Conservation (phyloP, 1,140 invertebrate species). For the Cotesia typhae region DNA sequence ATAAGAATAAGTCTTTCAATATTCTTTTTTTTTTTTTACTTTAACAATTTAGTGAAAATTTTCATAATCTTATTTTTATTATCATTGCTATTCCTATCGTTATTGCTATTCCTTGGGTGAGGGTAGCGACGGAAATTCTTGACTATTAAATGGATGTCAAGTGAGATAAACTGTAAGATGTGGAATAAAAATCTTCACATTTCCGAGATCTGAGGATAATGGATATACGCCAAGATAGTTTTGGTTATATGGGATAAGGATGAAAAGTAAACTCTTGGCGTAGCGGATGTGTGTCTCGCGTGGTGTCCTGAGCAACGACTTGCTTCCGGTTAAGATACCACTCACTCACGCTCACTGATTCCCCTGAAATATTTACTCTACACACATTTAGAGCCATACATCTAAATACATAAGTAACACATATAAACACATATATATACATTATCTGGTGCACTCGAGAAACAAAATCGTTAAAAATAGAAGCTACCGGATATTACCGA, state of each 20-base stretch:
- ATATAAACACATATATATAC: neutral
- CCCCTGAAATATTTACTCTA: too few species aligned
- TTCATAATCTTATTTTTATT: too few species aligned
- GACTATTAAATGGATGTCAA: neutral
- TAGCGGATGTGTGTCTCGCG: too few species aligned
- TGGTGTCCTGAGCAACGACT: conserved; percentile 10
- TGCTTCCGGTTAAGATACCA: conserved; percentile 14
- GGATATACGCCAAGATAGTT: conserved; percentile 24
- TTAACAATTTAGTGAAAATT: too few species aligned
- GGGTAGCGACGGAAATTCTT: neutral
- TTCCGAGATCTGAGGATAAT: conserved; percentile 24
- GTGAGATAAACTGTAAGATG: neutral
- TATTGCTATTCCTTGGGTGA: too few species aligned
- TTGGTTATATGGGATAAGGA: too few species aligned
- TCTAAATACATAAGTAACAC: too few species aligned
- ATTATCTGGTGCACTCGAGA: neutral
- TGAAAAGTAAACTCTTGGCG: too few species aligned
- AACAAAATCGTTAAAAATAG: neutral
- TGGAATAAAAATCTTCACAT: conserved; percentile 22
- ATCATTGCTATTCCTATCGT: too few species aligned
- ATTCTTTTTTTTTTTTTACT: too few species aligned
- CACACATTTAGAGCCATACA: neutral
- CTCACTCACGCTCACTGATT: too few species aligned
- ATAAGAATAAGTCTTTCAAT: too few species aligned
- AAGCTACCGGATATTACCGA: conserved; percentile 18